These are phyloP conservation scores for Macropus fuliginosus DNA, from an alignment of 2,797 vertebrate genomes.

Conservation along the genomic window DNA sequence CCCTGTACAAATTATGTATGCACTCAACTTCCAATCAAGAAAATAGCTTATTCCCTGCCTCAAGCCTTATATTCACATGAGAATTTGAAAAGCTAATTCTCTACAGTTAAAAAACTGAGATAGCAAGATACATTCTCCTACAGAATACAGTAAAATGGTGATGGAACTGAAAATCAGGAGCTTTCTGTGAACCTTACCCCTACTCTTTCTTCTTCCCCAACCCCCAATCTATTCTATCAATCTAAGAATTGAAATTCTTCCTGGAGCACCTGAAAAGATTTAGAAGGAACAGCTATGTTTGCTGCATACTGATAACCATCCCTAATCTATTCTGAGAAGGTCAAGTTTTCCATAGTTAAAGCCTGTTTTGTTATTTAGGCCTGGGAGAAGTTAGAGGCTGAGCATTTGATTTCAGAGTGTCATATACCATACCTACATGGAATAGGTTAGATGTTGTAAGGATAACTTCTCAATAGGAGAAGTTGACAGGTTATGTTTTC, in stretches of 20 bases:
- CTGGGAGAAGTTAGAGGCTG: conserved; percentile 33
- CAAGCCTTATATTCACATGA: conserved; percentile 24
- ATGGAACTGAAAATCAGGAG: not conserved
- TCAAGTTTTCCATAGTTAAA: conserved; percentile 23
- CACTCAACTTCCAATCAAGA: conserved; percentile 62
- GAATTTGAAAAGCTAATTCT: conserved; percentile 16
- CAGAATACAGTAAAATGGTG: not conserved
- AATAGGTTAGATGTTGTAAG: conserved; percentile 32
- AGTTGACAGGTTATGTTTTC: not conserved
- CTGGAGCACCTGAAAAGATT: conserved; percentile 54
- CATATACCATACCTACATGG: not conserved
- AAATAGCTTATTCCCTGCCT: conserved; percentile 49
- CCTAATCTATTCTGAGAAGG: conserved; percentile 29
- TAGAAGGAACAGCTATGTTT: not conserved
- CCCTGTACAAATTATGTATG: conserved; percentile 62
- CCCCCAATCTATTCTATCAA: not conserved
- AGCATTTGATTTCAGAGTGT: not conserved
- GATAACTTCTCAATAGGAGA: not conserved
- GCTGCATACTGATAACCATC: not conserved
- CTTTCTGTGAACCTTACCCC: not conserved
- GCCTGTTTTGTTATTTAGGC: not conserved
- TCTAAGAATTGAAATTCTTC: conserved; percentile 21
- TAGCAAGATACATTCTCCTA: not conserved
- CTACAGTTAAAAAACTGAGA: not conserved
- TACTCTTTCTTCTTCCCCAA: not conserved